These are phyloP conservation scores for Platysternon megacephalum DNA, from an alignment of 2,113 vertebrate genomes.

Conservation along the genomic window DNA sequence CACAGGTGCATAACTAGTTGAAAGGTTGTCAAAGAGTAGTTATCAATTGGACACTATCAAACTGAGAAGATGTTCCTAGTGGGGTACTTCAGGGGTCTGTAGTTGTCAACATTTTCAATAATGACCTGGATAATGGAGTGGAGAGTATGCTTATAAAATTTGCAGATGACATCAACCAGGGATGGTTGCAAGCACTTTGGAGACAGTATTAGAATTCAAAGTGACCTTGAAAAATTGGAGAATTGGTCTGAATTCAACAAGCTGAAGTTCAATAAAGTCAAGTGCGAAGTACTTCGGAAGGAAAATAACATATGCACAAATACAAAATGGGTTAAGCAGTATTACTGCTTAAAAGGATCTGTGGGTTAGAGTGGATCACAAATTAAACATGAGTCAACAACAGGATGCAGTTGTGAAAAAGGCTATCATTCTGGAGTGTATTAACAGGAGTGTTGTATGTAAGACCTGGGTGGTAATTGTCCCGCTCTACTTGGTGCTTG, in stretches of 20 bases:
- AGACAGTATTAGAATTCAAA: too few species aligned
- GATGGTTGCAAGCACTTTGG: too few species aligned
- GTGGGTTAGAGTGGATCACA: neutral
- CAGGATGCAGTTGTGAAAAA: neutral
- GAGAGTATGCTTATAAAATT: neutral
- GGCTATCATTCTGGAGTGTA: too few species aligned
- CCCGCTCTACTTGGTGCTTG: neutral
- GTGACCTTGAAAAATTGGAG: neutral
- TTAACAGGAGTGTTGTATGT: neutral
- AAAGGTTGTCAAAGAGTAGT: neutral
- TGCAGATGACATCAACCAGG: neutral
- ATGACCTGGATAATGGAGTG: neutral
- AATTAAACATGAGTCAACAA: neutral
- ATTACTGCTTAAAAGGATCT: neutral
- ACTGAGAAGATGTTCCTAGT: neutral
- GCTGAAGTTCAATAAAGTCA: neutral
- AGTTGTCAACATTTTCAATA: neutral
- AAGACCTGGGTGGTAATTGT: neutral
- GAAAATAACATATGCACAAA: neutral
- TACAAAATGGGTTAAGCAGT: neutral
- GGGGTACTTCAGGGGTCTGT: neutral
- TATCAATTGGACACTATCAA: neutral
- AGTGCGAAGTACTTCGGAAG: neutral
- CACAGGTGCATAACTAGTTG: too few species aligned
- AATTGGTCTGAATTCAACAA: neutral